Conservation (phyloP, 2,113 vertebrate species). For the Marmota monax region DNA sequence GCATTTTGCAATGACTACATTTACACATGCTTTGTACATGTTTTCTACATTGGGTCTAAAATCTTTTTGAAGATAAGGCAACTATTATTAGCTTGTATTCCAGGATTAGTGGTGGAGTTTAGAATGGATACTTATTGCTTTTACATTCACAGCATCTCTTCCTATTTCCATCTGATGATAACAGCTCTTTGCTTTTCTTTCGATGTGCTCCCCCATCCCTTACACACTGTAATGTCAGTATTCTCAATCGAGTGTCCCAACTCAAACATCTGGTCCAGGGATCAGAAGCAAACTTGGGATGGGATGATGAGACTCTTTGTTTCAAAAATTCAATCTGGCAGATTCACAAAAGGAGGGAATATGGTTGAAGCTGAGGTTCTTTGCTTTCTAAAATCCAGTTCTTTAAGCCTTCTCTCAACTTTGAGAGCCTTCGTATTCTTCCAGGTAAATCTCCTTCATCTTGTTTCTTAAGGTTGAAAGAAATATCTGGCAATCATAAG, state of each 20-base stretch:
- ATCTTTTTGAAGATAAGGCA: not conserved
- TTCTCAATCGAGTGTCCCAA: not conserved
- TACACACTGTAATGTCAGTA: not conserved
- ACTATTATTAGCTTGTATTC: not conserved
- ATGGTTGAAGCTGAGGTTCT: not conserved
- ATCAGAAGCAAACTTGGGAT: not conserved
- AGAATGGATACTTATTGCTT: not conserved
- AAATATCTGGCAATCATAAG: not conserved
- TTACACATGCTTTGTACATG: not conserved
- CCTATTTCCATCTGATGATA: not conserved
- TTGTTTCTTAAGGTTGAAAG: not conserved
- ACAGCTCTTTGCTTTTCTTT: not conserved
- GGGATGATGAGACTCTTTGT: not conserved
- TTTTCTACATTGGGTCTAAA: not conserved
- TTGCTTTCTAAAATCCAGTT: not conserved
- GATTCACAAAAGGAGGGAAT: not conserved
- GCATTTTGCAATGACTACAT: not conserved
- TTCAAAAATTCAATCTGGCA: not conserved
- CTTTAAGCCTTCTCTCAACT: not conserved
- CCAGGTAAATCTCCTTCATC: not conserved
- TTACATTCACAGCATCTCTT: not conserved
- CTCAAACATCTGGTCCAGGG: not conserved
- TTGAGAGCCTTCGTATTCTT: not conserved
- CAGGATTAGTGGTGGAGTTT: not conserved
- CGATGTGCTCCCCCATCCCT: fast-evolving